Evolutionary conservation across 2,113 vertebrate genomes (phyloP).

Genomic region (Chlamydotis undulata): DNA sequence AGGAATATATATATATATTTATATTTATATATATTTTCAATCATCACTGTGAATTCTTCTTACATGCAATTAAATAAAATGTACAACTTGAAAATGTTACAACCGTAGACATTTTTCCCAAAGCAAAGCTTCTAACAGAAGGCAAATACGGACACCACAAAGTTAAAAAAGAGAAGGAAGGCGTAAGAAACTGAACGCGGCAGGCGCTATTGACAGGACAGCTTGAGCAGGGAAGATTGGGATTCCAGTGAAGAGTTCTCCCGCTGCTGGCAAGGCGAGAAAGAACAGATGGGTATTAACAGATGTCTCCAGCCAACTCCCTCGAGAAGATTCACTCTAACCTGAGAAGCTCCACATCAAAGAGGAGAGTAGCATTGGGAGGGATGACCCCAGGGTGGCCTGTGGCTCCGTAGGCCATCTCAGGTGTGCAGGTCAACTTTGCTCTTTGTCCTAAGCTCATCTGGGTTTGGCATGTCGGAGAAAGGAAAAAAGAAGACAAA

Average conservation of each 20-base stretch:
- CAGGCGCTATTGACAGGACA: slow-evolving; percentile 58
- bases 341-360: slow-evolving; percentile 97
- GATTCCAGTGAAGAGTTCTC: slow-evolving; percentile 62
- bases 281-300: slow-evolving; percentile 49
- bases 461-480: slow-evolving; percentile 70
- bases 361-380: slow-evolving; percentile 95
- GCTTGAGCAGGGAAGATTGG: slow-evolving; percentile 63
- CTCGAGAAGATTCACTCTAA: slow-evolving; percentile 83
- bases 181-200: not conserved
- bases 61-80: slow-evolving; percentile 81
- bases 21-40: slow-evolving; percentile 60
- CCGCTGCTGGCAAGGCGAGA: slow-evolving; percentile 1
- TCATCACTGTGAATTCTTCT: slow-evolving; percentile 68
- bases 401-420: slow-evolving; percentile 94
- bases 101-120: slow-evolving; percentile 41
- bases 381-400: slow-evolving; percentile 98
- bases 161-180: slow-evolving; percentile 51
- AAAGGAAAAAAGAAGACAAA: slow-evolving; percentile 59
- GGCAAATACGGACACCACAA: slow-evolving; percentile 59
- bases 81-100: slow-evolving; percentile 77
- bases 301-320: slow-evolving; percentile 56
- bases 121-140: slow-evolving; percentile 67
- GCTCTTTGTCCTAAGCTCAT: slow-evolving; percentile 98
- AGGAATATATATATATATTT: slow-evolving; percentile 77
- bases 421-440: slow-evolving; percentile 96